Percentiles rank a stretch among this genome's conserved stretches.
These are phyloP conservation scores for Paralichthys olivaceus DNA, from an alignment of 2,113 vertebrate genomes.

Conservation along the genomic window DNA sequence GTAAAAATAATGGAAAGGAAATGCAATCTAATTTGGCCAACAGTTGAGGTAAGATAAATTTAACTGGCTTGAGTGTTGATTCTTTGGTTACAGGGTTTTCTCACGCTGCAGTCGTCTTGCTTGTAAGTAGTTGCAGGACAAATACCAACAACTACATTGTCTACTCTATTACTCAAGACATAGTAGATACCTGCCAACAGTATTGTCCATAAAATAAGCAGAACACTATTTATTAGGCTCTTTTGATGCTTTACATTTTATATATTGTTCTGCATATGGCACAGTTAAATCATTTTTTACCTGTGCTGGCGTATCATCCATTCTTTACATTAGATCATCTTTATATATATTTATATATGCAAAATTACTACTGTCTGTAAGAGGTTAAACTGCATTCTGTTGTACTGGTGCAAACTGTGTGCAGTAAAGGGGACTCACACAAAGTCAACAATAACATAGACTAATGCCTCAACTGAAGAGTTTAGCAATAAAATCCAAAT, in stretches of 20 bases:
- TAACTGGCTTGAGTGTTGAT: background rate
- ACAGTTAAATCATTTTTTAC: background rate
- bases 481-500: background rate
- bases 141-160: constrained; percentile 11
- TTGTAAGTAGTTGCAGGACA: constrained; percentile 28
- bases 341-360: background rate
- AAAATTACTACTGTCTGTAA: background rate
- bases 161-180: background rate
- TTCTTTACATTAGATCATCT: no score
- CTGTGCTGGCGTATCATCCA: background rate
- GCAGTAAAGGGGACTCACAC: constrained; percentile 12
- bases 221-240: background rate
- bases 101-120: constrained; percentile 6
- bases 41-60: background rate
- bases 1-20: constrained; percentile 17
- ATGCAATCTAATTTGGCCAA: background rate
- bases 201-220: background rate
- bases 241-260: constrained; percentile 10
- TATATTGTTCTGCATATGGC: background rate
- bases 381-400: background rate
- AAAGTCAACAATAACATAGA: constrained; percentile 31
- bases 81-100: constrained; percentile 2
- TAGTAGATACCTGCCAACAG: background rate
- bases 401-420: constrained; percentile 7
- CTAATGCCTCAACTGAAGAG: background rate